Evolutionary conservation across 2,888 invertebrate genomes (phyloP).

Genomic region (Hydriomena furcata): DNA sequence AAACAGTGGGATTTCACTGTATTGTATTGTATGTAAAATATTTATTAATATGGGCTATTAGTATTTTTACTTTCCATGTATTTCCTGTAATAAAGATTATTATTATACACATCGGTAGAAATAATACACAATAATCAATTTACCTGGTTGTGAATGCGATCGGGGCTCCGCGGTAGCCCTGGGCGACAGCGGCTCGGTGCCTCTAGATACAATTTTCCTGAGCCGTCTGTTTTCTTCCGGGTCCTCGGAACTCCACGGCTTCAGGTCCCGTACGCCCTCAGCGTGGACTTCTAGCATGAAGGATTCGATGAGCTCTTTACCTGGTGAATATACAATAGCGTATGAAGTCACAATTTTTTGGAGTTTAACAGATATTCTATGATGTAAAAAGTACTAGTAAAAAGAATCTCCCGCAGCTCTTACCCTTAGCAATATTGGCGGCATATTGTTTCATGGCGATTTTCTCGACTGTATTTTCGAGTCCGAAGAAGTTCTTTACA

Average conservation of each 20-base stretch:
- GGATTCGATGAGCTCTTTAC: slow-evolving; percentile 96
- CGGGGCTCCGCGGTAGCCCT: slow-evolving; percentile 41
- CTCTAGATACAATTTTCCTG: slow-evolving; percentile 59
- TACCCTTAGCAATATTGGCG: slow-evolving; percentile 89
- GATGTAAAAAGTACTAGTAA: too few species aligned
- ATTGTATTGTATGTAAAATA: too few species aligned
- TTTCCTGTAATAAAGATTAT: too few species aligned
- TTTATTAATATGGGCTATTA: too few species aligned
- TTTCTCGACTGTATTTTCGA: slow-evolving; percentile 97
- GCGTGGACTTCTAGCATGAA: slow-evolving; percentile 91
- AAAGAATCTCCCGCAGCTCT: background rate
- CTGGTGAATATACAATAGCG: slow-evolving; percentile 63
- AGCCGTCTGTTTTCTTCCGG: slow-evolving; percentile 54
- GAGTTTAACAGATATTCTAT: too few species aligned
- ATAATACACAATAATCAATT: slow-evolving; percentile 20
- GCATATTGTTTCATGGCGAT: slow-evolving; percentile 98
- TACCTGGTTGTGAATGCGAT: slow-evolving; percentile 54
- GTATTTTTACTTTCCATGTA: too few species aligned
- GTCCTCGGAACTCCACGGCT: slow-evolving; percentile 82
- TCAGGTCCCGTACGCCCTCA: slow-evolving; percentile 88
- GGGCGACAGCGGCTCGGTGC: slow-evolving; percentile 62
- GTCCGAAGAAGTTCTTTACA: slow-evolving; percentile 97
- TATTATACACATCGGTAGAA: too few species aligned
- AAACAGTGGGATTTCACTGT: too few species aligned
- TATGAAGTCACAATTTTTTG: background rate